A percentile compares a stretch with the other conserved stretches of the same genome.
Evolutionary conservation across 1,140 invertebrate species (phyloP).

Genomic region (Hyles euphorbiae): DNA sequence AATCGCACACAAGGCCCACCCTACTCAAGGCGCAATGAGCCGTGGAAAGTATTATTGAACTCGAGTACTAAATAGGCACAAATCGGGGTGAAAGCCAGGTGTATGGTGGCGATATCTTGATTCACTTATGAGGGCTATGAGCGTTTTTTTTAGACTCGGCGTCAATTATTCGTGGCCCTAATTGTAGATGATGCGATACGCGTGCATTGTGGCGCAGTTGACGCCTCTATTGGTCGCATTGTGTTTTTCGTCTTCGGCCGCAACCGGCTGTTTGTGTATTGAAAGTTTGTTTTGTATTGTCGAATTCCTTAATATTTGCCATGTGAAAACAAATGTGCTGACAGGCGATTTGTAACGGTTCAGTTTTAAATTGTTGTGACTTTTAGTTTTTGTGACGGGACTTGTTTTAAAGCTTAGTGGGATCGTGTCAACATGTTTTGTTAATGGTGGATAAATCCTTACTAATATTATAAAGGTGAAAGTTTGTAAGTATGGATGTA

Average conservation of each 20-base stretch:
- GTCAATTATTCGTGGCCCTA: conserved; percentile 70
- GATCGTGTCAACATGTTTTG: no score
- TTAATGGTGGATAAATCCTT: no score
- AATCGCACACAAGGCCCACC: not conserved
- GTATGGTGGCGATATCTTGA: conserved; percentile 67
- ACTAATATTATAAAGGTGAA: no score
- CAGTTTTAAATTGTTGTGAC: no score
- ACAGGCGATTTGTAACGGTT: no score
- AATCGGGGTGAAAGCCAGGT: conserved; percentile 65
- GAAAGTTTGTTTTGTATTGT: conserved; percentile 37
- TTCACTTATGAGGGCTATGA: conserved; percentile 65
- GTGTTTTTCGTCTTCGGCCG: conserved; percentile 40
- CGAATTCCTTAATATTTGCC: conserved; percentile 28
- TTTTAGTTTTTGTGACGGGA: no score
- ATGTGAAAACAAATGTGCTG: not conserved
- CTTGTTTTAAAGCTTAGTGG: no score
- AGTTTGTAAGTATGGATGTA: no score
- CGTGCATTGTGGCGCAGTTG: conserved; percentile 49
- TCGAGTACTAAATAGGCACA: conserved; percentile 45
- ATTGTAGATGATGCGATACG: conserved; percentile 71
- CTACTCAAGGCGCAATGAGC: conserved; percentile 51
- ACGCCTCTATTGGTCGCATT: conserved; percentile 61
- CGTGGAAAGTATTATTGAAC: conserved; percentile 54
- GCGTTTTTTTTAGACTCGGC: conserved; percentile 58
- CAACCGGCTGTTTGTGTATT: conserved; percentile 51